Percentiles rank a stretch among this genome's conserved stretches.
phyloP scores from a whole-genome alignment of 92 coral and sea anemone genomes.

The Phenganax subtilis region DNA sequence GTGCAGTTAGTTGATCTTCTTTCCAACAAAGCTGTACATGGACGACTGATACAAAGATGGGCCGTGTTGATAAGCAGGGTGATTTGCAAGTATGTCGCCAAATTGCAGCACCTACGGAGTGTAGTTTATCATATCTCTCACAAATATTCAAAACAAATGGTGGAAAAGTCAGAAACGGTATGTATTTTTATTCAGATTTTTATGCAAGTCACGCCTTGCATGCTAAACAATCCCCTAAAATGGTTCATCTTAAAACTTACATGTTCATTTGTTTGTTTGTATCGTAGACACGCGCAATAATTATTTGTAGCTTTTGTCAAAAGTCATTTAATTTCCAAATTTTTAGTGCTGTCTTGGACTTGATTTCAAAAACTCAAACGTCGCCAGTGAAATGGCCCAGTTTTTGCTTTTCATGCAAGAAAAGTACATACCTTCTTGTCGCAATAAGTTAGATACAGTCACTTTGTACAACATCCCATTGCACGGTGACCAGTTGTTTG shows the following conservation, averaged over 20 bases:
- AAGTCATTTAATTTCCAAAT: no score
- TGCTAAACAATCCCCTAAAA: neutral
- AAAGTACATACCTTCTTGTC: conserved; percentile 48
- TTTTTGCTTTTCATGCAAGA: conserved; percentile 47
- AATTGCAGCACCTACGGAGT: conserved; percentile 42
- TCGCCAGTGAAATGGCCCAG: conserved; percentile 69
- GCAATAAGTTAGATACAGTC: neutral
- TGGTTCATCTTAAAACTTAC: neutral
- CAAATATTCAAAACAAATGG: conserved; percentile 51
- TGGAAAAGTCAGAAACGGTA: conserved; percentile 58
- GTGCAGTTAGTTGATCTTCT: conserved; percentile 48
- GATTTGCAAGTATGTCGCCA: conserved; percentile 42
- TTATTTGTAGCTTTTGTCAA: no score
- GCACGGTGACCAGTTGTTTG: no score
- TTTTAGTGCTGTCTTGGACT: conserved; percentile 59
- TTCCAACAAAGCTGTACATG: conserved; percentile 43
- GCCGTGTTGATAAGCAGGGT: conserved; percentile 50
- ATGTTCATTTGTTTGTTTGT: neutral
- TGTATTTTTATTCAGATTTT: conserved; percentile 18
- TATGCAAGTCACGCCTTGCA: neutral
- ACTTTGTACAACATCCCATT: no score
- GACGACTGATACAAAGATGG: conserved; percentile 36
- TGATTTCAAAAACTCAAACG: conserved; percentile 54
- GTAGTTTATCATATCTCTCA: conserved; percentile 60
- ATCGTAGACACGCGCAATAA: neutral